Evolutionary conservation across 2,113 vertebrate genomes (phyloP).

Genomic region (Semnopithecus entellus): DNA sequence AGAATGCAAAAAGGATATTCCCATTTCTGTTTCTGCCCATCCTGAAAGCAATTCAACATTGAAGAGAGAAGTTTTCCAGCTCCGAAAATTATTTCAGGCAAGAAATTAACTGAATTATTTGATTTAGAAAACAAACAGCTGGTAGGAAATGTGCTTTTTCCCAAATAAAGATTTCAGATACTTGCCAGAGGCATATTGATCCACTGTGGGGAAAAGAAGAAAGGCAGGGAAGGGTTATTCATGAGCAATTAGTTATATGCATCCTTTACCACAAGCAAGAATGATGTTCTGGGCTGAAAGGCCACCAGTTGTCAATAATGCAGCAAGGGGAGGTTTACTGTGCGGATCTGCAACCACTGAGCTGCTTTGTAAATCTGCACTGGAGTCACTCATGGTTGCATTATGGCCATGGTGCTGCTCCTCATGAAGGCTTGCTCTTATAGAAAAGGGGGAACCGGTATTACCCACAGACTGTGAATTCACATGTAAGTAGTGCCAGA

Average conservation of each 20-base stretch:
- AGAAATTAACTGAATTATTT: constrained; percentile 63
- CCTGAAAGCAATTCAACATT: background rate
- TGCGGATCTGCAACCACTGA: background rate
- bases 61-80: constrained; percentile 10
- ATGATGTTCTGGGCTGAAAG: background rate
- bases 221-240: background rate
- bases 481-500: background rate
- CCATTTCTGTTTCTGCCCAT: background rate
- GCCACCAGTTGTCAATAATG: background rate
- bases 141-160: constrained; percentile 38
- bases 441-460: background rate
- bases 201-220: background rate
- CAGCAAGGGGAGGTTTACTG: background rate
- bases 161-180: constrained; percentile 69
- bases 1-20: background rate
- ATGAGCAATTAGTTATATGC: background rate
- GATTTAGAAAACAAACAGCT: constrained; percentile 65
- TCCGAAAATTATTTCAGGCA: constrained; percentile 50
- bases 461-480: background rate
- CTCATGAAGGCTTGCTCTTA: background rate
- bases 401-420: background rate
- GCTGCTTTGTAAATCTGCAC: background rate
- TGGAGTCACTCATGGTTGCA: background rate
- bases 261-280: constrained; percentile 19
- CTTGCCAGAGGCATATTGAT: constrained; percentile 40